phyloP scores from a whole-genome alignment of 92 coral and sea anemone genomes.

The Porites rus region DNA sequence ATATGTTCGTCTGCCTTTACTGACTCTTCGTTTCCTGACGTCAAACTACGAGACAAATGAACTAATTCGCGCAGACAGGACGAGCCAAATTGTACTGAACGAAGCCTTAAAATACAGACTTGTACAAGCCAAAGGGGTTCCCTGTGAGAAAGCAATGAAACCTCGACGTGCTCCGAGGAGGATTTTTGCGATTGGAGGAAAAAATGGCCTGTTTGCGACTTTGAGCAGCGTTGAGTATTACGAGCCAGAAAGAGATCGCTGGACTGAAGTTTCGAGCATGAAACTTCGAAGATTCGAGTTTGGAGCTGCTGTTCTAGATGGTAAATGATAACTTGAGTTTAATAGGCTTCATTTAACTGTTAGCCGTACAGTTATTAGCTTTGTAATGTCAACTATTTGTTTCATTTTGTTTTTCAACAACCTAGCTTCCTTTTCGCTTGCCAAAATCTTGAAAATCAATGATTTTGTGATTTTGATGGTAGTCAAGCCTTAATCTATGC shows the following conservation, averaged over 20 bases:
- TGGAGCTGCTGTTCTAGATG: constrained; percentile 90
- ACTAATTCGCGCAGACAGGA: constrained; percentile 75
- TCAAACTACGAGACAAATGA: constrained; percentile 79
- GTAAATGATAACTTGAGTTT: constrained; percentile 46
- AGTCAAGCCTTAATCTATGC: neutral
- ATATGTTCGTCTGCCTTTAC: constrained; percentile 75
- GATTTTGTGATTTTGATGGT: neutral
- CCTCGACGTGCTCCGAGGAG: constrained; percentile 82
- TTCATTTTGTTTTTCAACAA: neutral
- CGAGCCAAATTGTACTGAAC: constrained; percentile 73
- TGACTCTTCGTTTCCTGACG: constrained; percentile 76
- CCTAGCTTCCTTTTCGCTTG: neutral
- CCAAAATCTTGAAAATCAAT: neutral
- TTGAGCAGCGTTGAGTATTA: constrained; percentile 86
- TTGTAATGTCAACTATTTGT: neutral
- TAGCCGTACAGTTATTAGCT: neutral
- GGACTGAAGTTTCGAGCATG: constrained; percentile 84
- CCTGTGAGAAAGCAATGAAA: constrained; percentile 50
- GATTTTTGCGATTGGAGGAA: constrained; percentile 90
- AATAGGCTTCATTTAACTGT: neutral
- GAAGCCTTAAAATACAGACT: constrained; percentile 80
- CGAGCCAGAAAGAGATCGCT: constrained; percentile 79
- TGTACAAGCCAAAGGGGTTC: constrained; percentile 59
- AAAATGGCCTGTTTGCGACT: constrained; percentile 93
- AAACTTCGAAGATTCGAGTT: constrained; percentile 89